These are phyloP conservation scores for Canis aureus DNA, from an alignment of 2,113 vertebrate species.

Conservation along the genomic window DNA sequence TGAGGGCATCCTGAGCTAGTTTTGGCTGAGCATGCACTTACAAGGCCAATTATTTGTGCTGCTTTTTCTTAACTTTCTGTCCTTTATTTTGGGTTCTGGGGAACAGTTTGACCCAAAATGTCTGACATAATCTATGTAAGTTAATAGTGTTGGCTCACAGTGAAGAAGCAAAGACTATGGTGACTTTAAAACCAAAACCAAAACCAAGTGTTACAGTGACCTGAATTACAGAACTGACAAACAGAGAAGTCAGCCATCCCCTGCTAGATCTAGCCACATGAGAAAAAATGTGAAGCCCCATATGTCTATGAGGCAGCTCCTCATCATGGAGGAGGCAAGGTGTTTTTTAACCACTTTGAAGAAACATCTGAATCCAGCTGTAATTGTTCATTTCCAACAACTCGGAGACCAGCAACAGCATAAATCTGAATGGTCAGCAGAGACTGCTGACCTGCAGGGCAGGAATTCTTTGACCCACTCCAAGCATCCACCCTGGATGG, in stretches of 20 bases:
- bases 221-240: background rate
- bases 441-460: background rate
- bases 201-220: background rate
- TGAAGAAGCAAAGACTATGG: constrained; percentile 6
- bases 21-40: background rate
- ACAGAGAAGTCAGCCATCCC: background rate
- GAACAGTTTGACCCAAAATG: background rate
- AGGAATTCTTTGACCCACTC: background rate
- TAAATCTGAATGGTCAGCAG: background rate
- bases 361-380: background rate
- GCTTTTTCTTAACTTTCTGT: constrained; percentile 3
- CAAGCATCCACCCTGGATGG: background rate
- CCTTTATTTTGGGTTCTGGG: background rate
- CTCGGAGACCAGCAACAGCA: background rate
- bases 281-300: background rate
- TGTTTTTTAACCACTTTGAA: background rate
- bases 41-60: background rate
- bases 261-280: background rate
- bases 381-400: background rate
- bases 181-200: background rate
- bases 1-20: background rate
- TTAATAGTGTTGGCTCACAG: background rate
- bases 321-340: background rate
- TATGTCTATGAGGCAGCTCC: background rate
- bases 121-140: background rate